Percentiles rank a stretch among this genome's conserved stretches.
phyloP scores from a whole-genome alignment of 2,113 vertebrate genomes.

The Odocoileus virginianus region DNA sequence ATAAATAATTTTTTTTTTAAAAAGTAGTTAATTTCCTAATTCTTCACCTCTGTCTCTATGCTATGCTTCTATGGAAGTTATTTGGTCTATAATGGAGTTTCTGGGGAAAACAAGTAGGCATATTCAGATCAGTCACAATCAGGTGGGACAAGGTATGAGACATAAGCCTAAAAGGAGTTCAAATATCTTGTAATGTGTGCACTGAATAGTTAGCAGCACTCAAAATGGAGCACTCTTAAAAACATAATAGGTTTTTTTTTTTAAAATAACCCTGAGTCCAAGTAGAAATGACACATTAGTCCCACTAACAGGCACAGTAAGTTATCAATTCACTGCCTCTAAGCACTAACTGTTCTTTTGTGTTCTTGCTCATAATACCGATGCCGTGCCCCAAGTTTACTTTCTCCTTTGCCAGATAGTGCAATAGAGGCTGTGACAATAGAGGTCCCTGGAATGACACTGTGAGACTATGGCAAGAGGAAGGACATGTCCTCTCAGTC shows the following conservation, averaged over 20 bases:
- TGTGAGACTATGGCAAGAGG: not conserved
- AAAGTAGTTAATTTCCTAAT: not conserved
- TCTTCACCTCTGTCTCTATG: accelerated
- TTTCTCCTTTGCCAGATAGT: not conserved
- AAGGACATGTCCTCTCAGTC: too few species aligned
- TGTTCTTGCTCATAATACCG: not conserved
- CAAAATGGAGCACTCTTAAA: not conserved
- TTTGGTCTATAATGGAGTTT: not conserved
- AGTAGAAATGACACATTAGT: not conserved
- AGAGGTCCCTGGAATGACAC: not conserved
- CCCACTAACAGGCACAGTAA: not conserved
- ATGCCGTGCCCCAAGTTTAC: not conserved
- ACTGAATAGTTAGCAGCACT: not conserved
- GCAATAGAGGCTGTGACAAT: accelerated
- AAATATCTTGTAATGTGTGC: not conserved
- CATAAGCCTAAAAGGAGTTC: not conserved
- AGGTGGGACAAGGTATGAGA: not conserved
- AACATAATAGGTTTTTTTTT: not conserved
- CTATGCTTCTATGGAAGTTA: too few species aligned
- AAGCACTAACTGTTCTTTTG: not conserved
- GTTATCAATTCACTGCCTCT: not conserved
- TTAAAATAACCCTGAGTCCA: not conserved
- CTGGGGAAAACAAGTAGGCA: not conserved
- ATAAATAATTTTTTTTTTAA: not conserved
- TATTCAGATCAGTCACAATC: not conserved